Evolutionary conservation across 2,113 vertebrate genomes (phyloP), one percentile per base, ranked within the genome.

Genomic region (Oreamnos americanus): DNA sequence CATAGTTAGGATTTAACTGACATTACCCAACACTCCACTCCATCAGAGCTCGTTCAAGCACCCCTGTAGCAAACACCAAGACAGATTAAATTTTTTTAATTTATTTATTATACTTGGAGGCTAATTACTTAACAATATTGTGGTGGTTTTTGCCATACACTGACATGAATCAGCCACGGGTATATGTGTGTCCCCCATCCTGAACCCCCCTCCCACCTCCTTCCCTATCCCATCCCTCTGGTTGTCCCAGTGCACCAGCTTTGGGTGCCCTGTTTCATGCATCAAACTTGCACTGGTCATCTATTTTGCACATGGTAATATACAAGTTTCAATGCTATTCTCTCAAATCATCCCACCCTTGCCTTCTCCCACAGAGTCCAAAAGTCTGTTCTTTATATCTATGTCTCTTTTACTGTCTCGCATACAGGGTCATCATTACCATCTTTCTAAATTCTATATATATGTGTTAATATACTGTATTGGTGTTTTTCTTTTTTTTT

Each of bases 171-270:
- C n/a, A 74, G 36, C 67, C 67, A 71, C 0, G 0, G 19, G 67
- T 23, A n/a, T 71, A 23, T 1, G 0, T 39, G n/a, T 39, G n/a
- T 71, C 67, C 67, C 67, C 9, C 67, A 39, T 39, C 10, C 10
- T 74, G 67, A 74, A 13, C 19, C 5, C 67, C 19, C 10, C n/a
- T 71, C 67, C 67, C 67, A 74, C 21, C n/a, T 74, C 36, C 67
- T 36, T 36, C 5, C 67, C 67, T 23, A 39, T 23, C 21, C 36
- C 19, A 39, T 39, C 36, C 67, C n/a, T 39, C 10, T 39, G 67
- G n/a, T 71, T 1, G 0, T 71, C n/a, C 67, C 19, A 39, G 67
- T 23, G 10, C 19, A 71, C 10, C 0, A 1, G 67, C 67, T 39
- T 39, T 71, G 67, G 19, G 67, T 71, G n/a, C n/a, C 67, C n/a